These are phyloP conservation scores for Tribolium madens DNA, from an alignment of 1,140 invertebrate species.

Conservation along the genomic window DNA sequence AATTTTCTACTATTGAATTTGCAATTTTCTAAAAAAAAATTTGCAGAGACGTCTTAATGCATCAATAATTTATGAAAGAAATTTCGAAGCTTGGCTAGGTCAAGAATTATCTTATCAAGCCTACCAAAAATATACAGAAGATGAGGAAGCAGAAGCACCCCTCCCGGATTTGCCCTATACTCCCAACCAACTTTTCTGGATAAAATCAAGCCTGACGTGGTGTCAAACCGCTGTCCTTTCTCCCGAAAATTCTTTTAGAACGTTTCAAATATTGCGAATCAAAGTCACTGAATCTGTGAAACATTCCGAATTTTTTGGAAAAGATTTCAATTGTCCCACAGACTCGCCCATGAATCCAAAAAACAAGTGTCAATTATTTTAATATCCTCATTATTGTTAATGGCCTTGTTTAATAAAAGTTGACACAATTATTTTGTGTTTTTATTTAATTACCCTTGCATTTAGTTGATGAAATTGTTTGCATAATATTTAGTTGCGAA, in stretches of 20 bases:
- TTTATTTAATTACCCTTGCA: not conserved
- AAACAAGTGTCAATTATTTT: constrained; percentile 64
- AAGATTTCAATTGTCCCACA: constrained; percentile 72
- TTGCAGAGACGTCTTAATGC: not conserved
- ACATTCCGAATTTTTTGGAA: constrained; percentile 75
- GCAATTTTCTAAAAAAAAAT: not conserved
- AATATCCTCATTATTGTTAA: not conserved
- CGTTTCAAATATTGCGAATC: not conserved
- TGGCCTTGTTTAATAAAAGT: not conserved
- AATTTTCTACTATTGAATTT: not conserved
- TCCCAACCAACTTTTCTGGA: constrained; percentile 43
- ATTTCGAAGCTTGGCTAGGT: not conserved
- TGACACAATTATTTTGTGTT: not conserved
- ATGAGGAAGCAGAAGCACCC: not conserved
- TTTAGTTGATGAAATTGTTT: not conserved
- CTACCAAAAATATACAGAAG: constrained; percentile 4
- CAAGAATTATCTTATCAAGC: constrained; percentile 16
- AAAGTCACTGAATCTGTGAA: constrained; percentile 74
- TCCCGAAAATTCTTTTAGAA: not conserved
- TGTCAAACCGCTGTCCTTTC: not conserved
- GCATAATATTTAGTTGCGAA: not conserved
- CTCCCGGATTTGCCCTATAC: constrained; percentile 10
- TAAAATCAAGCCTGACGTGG: constrained; percentile 52
- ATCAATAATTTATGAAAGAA: not conserved
- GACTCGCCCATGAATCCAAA: constrained; percentile 73